phyloP scores from a whole-genome alignment of 2,113 vertebrate species.

The Lagopus leucura region DNA sequence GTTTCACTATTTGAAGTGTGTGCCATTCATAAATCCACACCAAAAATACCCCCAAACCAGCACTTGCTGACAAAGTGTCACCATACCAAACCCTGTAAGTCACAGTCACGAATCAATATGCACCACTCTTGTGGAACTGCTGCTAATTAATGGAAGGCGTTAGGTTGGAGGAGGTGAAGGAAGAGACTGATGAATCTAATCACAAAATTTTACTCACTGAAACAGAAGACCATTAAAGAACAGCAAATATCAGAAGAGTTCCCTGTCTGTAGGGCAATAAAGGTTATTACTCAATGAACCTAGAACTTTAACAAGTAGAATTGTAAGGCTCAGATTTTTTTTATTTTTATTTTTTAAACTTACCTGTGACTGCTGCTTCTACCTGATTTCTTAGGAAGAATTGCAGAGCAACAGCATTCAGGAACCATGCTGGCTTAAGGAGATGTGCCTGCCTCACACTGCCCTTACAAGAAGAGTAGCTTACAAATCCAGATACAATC shows the following conservation, averaged over 20 bases:
- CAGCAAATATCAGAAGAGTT: neutral
- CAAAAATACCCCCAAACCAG: neutral
- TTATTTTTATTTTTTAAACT: neutral
- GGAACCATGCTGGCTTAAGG: neutral
- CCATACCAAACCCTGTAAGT: neutral
- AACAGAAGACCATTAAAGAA: neutral
- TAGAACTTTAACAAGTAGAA: neutral
- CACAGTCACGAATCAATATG: neutral
- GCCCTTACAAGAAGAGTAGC: neutral
- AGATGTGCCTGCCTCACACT: accelerated
- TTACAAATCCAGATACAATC: neutral
- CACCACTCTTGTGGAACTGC: neutral
- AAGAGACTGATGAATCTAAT: neutral
- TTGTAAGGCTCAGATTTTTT: neutral
- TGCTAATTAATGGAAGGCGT: neutral
- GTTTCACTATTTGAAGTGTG: neutral
- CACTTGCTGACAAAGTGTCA: neutral
- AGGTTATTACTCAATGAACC: neutral
- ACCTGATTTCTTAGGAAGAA: neutral
- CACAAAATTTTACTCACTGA: neutral
- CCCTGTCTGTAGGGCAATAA: neutral
- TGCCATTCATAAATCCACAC: neutral
- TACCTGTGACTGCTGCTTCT: neutral
- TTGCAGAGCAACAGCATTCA: neutral
- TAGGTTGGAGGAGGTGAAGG: neutral